phyloP scores from a whole-genome alignment of 1,140 invertebrate species.

The Drosophila sp. region DNA sequence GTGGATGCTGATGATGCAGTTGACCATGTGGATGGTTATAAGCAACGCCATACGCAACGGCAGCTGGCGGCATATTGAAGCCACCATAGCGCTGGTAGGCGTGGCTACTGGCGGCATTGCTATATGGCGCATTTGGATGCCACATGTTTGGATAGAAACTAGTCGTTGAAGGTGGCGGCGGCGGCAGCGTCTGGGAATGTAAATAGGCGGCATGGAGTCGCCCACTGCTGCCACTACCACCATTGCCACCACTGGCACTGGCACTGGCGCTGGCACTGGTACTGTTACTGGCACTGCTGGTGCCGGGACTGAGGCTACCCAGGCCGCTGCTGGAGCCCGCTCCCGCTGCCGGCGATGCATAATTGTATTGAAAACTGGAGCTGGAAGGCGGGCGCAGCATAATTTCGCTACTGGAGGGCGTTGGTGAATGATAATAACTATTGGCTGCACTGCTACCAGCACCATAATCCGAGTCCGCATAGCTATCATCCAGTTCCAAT shows the following conservation, averaged over 20 bases:
- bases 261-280: no score
- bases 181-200: conserved; percentile 60
- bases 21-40: conserved; percentile 5
- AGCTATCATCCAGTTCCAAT: conserved; percentile 55
- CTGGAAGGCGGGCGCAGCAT: conserved; percentile 71
- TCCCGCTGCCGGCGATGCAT: conserved; percentile 48
- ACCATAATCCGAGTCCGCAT: conserved; percentile 65
- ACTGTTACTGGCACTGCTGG: background rate
- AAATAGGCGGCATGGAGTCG: conserved; percentile 50
- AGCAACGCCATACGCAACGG: conserved; percentile 1
- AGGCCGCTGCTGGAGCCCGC: conserved; percentile 1
- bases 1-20: conserved; percentile 23
- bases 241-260: background rate
- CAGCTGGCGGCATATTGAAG: conserved; percentile 14
- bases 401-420: conserved; percentile 61
- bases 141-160: conserved; percentile 78
- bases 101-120: conserved; percentile 23
- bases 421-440: conserved; percentile 68
- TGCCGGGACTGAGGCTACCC: background rate
- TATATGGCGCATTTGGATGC: conserved; percentile 78
- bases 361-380: conserved; percentile 61
- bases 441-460: conserved; percentile 58
- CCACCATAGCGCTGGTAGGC: conserved; percentile 35
- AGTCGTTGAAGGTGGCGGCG: conserved; percentile 22
- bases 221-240: background rate